Base-by-base conservation (phyloP, 2,888 invertebrate genomes). In the Drosophila colorata region DNA sequence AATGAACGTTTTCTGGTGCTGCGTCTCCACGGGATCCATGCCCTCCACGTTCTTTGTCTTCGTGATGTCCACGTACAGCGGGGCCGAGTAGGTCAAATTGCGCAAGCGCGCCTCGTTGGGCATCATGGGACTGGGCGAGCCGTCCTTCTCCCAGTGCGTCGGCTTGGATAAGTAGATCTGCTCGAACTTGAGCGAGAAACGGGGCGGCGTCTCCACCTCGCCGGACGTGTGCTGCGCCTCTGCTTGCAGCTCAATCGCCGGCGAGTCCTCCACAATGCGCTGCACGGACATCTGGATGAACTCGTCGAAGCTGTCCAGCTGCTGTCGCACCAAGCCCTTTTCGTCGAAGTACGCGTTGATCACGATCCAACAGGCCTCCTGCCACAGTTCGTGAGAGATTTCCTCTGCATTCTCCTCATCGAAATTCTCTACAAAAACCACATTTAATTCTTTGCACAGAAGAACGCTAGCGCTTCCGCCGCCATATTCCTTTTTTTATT, bases 91-190 rank as follows among this genome's bases (percentile, higher is more conserved):
- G 0, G 99, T 99, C 40, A 99, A 93, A 93, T 99, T 99, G 64
- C 99, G 94, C 56, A 99, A 94, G 70, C 99, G 95, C 4, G 99
- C 99, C 93, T 99, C 99, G 90, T 99, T 99, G 0, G 99, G 99
- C 98, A 99, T 99, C 99, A 99, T 99, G 65, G 99, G 98, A 63
- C 98, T 97, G 13, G 99, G 99, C 0, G 99, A 98, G 90, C 99
- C 99, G 94, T 99, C 99, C 93, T 99, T 99, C 92, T 99, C 99
- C 99, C 99, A 99, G 94, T 99, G 99, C 7, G 99, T 99, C 2
- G 99, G 99, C 92, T 99, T 99, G 0, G 99, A 99, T 46, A 99
- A 93, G 91, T 99, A 99, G 91, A 99, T 99, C 93, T 99, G 99
- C 92, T 99, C 99, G 93, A 99, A 99, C 93, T 99, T 99, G 7